Base-by-base conservation (phyloP, 30 jellyfish, hydroid and myxozoan genomes). In the Phacellophora camtschatica region DNA sequence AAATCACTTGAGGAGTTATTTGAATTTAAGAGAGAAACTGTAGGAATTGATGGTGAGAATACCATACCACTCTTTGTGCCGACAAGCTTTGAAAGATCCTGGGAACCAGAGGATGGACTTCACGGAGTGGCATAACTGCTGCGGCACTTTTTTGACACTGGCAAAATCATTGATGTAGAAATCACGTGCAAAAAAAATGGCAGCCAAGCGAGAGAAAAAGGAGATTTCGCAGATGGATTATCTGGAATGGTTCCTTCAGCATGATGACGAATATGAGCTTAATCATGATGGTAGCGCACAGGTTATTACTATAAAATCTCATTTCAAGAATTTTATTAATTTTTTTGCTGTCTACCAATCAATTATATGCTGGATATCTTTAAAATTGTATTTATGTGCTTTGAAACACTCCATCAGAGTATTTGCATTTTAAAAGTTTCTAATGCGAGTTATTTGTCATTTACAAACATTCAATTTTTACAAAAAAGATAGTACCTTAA, bases 281-380 rank as follows among this genome's bases (percentile, higher is more conserved):
- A 66, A 66, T 35, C 81, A 66, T 42, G 30, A 45, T n/a, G 81
- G 81, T 0, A 66, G 81, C 48, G 31, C 81, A 66, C 81, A 66
- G 32, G 81, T 32, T 29, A 16, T 12, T n/a, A n/a, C n/a, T 56
- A 24, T 1, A 43, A 43, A 11, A 43, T 43, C 13, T 56, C 22
- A 12, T 56, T 7, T 5, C 41, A 29, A 2, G 22, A 1, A 1
- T 22, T 5, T 22, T 56, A 31, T 31, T n/a, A 43, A 2, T 43
- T 43, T 18, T 43, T 43, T 43, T 43, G 4, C 10, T 11, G 2
- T 22, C 18, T 43, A 11, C 9, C 10, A 5, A n/a, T n/a, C n/a
- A n/a, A n/a, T n/a, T n/a, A n/a, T n/a, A n/a, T n/a, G n/a, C n/a
- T n/a, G n/a, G n/a, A n/a, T n/a, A n/a, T n/a, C n/a, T n/a, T n/a